Percentiles rank a stretch among this genome's conserved stretches.
Evolutionary conservation across 2,113 vertebrate genomes (phyloP).

Genomic region (Mirounga angustirostris): DNA sequence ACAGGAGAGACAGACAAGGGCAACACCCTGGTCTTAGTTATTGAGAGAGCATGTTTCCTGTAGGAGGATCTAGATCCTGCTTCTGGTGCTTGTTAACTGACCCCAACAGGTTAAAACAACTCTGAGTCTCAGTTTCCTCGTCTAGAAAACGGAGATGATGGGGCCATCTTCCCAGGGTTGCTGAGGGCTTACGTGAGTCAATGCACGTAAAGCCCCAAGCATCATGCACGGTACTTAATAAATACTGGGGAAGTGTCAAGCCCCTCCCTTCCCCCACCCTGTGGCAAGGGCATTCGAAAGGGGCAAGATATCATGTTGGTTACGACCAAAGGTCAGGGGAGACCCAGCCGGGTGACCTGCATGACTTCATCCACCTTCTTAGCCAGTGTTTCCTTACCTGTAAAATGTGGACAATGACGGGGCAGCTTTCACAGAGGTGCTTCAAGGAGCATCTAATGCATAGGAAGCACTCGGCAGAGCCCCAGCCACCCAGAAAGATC

Average conservation of each 20-base stretch:
- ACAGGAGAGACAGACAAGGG: constrained; percentile 29
- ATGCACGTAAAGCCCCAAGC: not conserved
- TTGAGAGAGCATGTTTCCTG: not conserved
- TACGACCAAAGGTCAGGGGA: not conserved
- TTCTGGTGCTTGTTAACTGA: not conserved
- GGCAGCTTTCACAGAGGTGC: not conserved
- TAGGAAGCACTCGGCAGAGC: not conserved
- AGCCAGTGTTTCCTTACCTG: not conserved
- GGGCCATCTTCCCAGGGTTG: not conserved
- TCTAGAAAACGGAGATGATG: not conserved
- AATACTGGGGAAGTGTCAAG: not conserved
- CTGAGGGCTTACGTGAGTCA: not conserved
- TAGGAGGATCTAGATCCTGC: not conserved
- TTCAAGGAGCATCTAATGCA: not conserved
- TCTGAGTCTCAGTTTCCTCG: not conserved
- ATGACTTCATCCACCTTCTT: not conserved
- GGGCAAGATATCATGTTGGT: not conserved
- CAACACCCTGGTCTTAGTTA: constrained; percentile 47
- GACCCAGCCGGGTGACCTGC: not conserved
- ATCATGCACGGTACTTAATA: not conserved
- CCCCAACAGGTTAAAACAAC: not conserved
- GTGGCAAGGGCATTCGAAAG: not conserved
- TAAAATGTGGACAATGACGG: not conserved
- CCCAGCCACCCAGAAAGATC: not conserved
- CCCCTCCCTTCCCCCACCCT: too few relatives aligned